phyloP scores from a whole-genome alignment of 2,797 vertebrate species.

The Cyprinella venusta region DNA sequence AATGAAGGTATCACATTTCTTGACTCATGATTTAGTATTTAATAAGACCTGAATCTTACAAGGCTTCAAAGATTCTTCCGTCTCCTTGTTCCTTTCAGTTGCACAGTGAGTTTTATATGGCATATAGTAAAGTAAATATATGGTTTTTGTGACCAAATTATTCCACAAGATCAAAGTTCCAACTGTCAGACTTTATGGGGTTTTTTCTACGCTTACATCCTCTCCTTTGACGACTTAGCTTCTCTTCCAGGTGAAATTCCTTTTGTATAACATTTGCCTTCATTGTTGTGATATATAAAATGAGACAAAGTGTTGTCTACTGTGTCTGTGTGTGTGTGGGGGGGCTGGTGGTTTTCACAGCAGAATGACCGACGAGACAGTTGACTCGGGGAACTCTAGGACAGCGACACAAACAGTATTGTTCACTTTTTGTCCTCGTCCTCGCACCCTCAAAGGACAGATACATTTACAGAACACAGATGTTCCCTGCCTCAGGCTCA shows the following conservation, averaged over 20 bases:
- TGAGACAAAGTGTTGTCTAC: slow-evolving; percentile 11
- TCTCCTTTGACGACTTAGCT: neutral
- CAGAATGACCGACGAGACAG: slow-evolving; percentile 49
- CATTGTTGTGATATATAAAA: neutral
- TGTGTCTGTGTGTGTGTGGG: slow-evolving; percentile 9
- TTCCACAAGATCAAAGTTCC: slow-evolving; percentile 24
- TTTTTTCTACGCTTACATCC: neutral
- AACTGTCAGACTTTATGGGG: neutral
- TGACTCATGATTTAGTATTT: slow-evolving; percentile 29
- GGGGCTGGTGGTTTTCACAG: slow-evolving; percentile 42
- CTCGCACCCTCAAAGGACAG: slow-evolving; percentile 1
- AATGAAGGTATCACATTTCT: slow-evolving; percentile 1
- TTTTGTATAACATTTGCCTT: slow-evolving; percentile 2
- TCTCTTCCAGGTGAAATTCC: neutral
- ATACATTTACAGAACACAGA: slow-evolving; percentile 9
- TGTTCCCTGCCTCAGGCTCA: slow-evolving; percentile 16
- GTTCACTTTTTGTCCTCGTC: slow-evolving; percentile 37
- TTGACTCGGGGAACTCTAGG: slow-evolving; percentile 37
- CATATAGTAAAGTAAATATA: slow-evolving; percentile 20
- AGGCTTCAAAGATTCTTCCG: neutral
- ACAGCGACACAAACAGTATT: slow-evolving; percentile 18
- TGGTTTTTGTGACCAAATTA: neutral
- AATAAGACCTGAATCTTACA: slow-evolving; percentile 15
- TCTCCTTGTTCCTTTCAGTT: slow-evolving; percentile 10
- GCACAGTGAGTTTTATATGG: slow-evolving; percentile 4